Evolutionary conservation across 2,888 invertebrate genomes (phyloP).

Genomic region (Abrostola tripartita): DNA sequence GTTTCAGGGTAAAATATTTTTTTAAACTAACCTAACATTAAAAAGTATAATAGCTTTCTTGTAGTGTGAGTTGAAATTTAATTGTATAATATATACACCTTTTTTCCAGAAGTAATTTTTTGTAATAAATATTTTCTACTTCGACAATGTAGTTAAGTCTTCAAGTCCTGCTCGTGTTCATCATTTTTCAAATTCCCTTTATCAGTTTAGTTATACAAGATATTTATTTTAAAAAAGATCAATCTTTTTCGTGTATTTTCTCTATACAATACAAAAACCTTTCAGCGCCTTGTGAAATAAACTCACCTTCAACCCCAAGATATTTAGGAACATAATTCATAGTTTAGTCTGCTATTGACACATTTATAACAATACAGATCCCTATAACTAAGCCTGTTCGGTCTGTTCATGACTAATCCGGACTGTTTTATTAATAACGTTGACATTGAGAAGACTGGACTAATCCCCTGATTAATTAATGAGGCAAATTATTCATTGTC

Average conservation of each 20-base stretch:
- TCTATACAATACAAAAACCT: background rate
- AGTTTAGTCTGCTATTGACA: background rate
- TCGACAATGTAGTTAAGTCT: no score
- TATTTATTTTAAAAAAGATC: background rate
- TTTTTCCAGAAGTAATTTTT: no score
- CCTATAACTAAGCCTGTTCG: conserved; percentile 12
- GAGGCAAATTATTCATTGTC: conserved; percentile 44
- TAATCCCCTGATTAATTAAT: conserved; percentile 48
- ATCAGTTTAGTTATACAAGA: no score
- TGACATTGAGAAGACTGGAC: conserved; percentile 21
- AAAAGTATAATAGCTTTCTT: no score
- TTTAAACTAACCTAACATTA: no score
- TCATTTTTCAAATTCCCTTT: no score
- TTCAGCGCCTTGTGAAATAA: background rate
- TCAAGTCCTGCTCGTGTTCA: no score
- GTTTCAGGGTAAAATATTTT: no score
- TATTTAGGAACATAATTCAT: background rate
- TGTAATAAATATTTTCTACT: no score
- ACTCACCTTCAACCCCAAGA: background rate
- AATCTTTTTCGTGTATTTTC: background rate
- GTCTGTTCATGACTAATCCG: conserved; percentile 36
- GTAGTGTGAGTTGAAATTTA: no score
- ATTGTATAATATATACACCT: no score
- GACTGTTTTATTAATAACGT: conserved; percentile 45
- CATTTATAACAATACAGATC: background rate